Base-by-base conservation (phyloP, 1,140 invertebrate genomes). In the Macrobrachium nipponense region DNA sequence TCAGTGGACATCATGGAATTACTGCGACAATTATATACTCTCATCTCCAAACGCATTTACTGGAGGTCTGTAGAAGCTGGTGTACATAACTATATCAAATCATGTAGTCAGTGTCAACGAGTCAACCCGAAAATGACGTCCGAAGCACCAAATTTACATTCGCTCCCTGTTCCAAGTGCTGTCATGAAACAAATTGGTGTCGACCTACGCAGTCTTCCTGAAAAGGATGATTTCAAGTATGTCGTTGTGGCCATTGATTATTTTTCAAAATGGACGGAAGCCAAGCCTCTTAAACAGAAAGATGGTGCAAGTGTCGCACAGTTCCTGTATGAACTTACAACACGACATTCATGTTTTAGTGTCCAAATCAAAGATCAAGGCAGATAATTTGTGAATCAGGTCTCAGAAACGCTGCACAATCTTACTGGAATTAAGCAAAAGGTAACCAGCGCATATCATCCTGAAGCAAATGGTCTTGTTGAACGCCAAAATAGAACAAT, bases 211-310 rank as follows among this genome's bases (percentile, higher is more conserved):
- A 83, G 15, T 58, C 68, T 75, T 70, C 81, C 81, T 73, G 81
- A 83, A 76, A 83, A 73, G 18, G n/a, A 83, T 73, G 70, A 44
- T 70, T 73, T 58, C 51, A 83, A 83, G 43, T 75, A 75, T 51
- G 15, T 61, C 18, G 72, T 76, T 83, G 20, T 83, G 59, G 72
- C 51, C 59, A 83, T 75, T 61, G 81, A 75, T n/a, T 64, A 27
- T 81, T 76, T 83, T 60, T 82, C 81, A 60, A 75, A 83, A 73
- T 83, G 81, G 81, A 83, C 68, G 3, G 81, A 73, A 83, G 81
- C 81, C 8, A 75, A 75, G 73, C 70, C 66, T 73, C 20, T 83
- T 68, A 83, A 76, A 75, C 68, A 75, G 68, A 75, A 70, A 82
- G 68, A 83, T 83, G 72, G 68, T 27, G 72, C 51, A 23, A 83